These are phyloP conservation scores for Erpetoichthys calabaricus DNA, from an alignment of 2,797 vertebrate genomes.

Conservation along the genomic window DNA sequence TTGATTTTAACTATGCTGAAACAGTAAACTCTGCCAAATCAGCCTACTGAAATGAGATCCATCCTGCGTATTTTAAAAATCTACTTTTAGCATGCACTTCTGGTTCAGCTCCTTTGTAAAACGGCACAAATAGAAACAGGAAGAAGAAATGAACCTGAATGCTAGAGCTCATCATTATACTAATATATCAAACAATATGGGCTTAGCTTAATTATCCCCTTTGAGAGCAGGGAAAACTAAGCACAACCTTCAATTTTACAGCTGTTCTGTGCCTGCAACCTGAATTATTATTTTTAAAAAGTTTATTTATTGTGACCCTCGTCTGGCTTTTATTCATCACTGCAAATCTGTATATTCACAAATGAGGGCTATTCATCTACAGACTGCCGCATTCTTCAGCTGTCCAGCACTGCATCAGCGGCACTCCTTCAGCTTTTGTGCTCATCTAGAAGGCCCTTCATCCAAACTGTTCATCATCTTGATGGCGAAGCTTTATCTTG, in stretches of 20 bases:
- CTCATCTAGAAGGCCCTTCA: slow-evolving; percentile 70
- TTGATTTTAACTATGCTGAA: slow-evolving; percentile 9
- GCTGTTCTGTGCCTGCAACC: slow-evolving; percentile 62
- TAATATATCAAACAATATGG: slow-evolving; percentile 73
- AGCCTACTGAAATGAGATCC: slow-evolving; percentile 14
- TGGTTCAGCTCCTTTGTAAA: slow-evolving; percentile 5
- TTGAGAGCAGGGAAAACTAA: slow-evolving; percentile 63
- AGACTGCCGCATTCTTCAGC: slow-evolving; percentile 69
- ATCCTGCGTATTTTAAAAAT: slow-evolving; percentile 2
- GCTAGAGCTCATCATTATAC: slow-evolving; percentile 59
- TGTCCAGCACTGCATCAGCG: slow-evolving; percentile 61
- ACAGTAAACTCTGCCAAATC: slow-evolving; percentile 6
- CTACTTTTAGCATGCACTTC: neutral
- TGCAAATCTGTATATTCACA: slow-evolving; percentile 79
- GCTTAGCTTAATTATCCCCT: slow-evolving; percentile 71
- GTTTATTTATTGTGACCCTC: slow-evolving; percentile 71
- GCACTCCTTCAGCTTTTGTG: slow-evolving; percentile 74
- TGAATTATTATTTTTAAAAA: slow-evolving; percentile 69
- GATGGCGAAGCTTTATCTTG: slow-evolving; percentile 77
- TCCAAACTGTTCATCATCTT: slow-evolving; percentile 84
- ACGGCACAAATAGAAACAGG: slow-evolving; percentile 35
- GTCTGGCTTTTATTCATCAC: slow-evolving; percentile 62
- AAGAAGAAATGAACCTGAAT: slow-evolving; percentile 52
- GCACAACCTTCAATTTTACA: slow-evolving; percentile 71
- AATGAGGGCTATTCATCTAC: slow-evolving; percentile 81